These are phyloP conservation scores for Drosophila pallidifrons DNA, from an alignment of 1,140 invertebrate genomes.

Conservation along the genomic window DNA sequence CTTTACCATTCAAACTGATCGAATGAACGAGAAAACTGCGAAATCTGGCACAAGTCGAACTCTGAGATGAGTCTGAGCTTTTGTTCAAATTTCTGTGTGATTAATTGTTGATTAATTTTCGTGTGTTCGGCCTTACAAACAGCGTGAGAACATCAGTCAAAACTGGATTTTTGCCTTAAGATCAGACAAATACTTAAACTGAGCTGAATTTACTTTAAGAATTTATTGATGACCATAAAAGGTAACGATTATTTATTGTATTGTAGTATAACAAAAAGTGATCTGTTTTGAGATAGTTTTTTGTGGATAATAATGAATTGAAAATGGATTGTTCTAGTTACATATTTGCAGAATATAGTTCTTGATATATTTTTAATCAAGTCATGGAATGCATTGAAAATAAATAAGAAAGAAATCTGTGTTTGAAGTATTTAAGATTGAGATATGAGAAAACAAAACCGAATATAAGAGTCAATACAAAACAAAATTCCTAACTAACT, in stretches of 20 bases:
- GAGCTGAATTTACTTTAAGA: neutral
- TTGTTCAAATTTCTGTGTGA: constrained; percentile 26
- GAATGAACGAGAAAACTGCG: constrained; percentile 1
- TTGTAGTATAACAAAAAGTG: neutral
- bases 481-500: no score
- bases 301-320: no score
- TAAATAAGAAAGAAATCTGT: no score
- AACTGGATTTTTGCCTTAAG: constrained; percentile 3
- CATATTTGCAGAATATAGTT: no score
- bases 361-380: no score
- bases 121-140: neutral
- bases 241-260: neutral
- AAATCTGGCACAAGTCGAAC: constrained; percentile 6
- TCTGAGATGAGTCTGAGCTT: constrained; percentile 12
- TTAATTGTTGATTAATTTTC: constrained; percentile 68
- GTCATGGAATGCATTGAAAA: no score
- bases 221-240: neutral
- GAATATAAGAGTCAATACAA: no score
- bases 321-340: no score
- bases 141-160: constrained; percentile 33
- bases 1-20: constrained; percentile 11
- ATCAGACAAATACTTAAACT: constrained; percentile 8
- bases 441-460: no score
- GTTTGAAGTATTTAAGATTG: no score
- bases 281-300: no score